phyloP scores from a whole-genome alignment of 2,113 vertebrate species.

The Amazona vittata region DNA sequence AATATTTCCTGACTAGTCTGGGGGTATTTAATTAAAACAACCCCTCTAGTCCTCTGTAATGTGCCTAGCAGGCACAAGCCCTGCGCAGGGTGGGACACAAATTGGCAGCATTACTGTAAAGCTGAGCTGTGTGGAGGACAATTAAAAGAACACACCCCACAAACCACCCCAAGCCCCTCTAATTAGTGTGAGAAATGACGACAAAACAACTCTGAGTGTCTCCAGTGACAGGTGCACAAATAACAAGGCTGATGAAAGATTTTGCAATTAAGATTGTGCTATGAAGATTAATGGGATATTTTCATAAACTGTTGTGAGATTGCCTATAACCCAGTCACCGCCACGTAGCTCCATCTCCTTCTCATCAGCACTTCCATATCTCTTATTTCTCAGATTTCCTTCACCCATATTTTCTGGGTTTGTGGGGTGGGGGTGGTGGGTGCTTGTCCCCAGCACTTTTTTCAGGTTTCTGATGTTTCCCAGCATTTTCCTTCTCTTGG shows the following conservation, averaged over 20 bases:
- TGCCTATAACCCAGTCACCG: slow-evolving; percentile 52
- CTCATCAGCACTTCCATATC: neutral
- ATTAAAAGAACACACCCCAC: slow-evolving; percentile 30
- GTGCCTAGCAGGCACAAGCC: slow-evolving; percentile 43
- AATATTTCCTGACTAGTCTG: slow-evolving; percentile 69
- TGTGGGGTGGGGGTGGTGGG: neutral
- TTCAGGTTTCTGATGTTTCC: neutral
- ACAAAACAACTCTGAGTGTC: slow-evolving; percentile 62
- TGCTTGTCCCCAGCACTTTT: neutral
- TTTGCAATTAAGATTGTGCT: slow-evolving; percentile 76
- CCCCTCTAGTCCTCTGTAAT: slow-evolving; percentile 59
- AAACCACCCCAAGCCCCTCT: slow-evolving; percentile 64
- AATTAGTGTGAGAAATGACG: slow-evolving; percentile 77
- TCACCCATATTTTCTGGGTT: neutral
- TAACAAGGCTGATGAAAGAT: slow-evolving; percentile 77
- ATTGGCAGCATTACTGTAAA: slow-evolving; percentile 43
- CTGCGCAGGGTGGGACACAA: neutral
- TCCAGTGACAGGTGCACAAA: slow-evolving; percentile 77
- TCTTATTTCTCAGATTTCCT: neutral
- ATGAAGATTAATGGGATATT: slow-evolving; percentile 78
- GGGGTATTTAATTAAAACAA: slow-evolving; percentile 73
- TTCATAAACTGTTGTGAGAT: slow-evolving; percentile 71
- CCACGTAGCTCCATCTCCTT: neutral
- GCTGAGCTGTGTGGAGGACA: slow-evolving; percentile 33
- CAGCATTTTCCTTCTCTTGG: neutral